Evolutionary conservation across 2,797 vertebrate species (phyloP).

Genomic region (Sebastes iracundus): DNA sequence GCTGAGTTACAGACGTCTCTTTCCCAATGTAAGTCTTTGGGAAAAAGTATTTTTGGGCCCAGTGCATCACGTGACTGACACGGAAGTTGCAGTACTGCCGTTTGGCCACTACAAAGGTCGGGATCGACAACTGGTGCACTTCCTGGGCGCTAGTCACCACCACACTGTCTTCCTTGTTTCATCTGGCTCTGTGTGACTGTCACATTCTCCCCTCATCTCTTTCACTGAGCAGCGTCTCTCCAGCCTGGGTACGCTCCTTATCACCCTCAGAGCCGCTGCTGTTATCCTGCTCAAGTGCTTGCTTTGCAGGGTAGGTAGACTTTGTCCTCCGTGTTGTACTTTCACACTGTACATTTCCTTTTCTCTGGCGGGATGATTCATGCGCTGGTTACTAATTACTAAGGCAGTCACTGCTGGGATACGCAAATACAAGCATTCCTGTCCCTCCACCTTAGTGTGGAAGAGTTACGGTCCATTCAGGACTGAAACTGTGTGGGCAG

Average conservation of each 20-base stretch:
- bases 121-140: no score
- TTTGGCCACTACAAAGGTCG: no score
- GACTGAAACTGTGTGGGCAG: conserved; percentile 33
- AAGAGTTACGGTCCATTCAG: not conserved
- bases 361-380: conserved; percentile 57
- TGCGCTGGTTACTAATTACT: conserved; percentile 60
- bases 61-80: no score
- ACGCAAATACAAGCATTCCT: conserved; percentile 53
- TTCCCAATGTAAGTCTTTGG: no score
- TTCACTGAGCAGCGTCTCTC: not conserved
- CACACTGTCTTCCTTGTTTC: not conserved
- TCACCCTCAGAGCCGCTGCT: not conserved
- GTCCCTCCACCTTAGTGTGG: not conserved
- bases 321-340: conserved; percentile 24
- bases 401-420: conserved; percentile 41
- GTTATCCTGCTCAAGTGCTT: conserved; percentile 25
- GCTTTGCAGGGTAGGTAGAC: conserved; percentile 28
- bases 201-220: not conserved
- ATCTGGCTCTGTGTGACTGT: not conserved
- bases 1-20: no score
- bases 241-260: not conserved
- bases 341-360: conserved; percentile 43
- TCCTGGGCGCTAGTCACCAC: no score
- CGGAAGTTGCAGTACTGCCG: no score
- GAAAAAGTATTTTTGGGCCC: no score